phyloP scores from a whole-genome alignment of 2,888 invertebrate species.

The Laspeyria flexula region DNA sequence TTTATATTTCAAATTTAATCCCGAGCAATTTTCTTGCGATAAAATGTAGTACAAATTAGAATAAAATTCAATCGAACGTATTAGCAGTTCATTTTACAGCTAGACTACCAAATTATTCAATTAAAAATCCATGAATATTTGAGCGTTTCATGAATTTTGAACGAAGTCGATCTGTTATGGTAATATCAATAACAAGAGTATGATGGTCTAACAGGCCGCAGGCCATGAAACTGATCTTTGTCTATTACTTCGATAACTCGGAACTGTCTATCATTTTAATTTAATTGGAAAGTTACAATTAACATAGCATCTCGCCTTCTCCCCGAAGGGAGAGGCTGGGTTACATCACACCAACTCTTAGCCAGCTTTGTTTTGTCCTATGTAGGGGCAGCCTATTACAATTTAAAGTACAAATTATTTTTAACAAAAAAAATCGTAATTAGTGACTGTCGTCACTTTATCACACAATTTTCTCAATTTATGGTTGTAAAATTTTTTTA shows the following conservation, averaged over 20 bases:
- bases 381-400: no score
- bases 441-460: no score
- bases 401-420: no score
- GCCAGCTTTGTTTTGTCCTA: no score
- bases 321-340: no score
- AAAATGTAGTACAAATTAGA: neutral
- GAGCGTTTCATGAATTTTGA: constrained; percentile 28
- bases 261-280: constrained; percentile 12
- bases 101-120: constrained; percentile 7
- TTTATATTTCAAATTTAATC: neutral
- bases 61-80: neutral
- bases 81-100: constrained; percentile 4
- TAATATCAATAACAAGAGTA: constrained; percentile 31
- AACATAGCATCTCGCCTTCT: no score
- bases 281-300: constrained; percentile 22
- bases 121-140: constrained; percentile 34
- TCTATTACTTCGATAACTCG: constrained; percentile 12
- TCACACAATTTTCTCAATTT: no score
- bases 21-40: neutral
- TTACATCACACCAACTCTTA: no score
- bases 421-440: no score
- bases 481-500: no score
- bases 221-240: constrained; percentile 17
- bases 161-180: constrained; percentile 34
- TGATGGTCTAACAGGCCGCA: constrained; percentile 9